Percentiles rank a stretch among this genome's conserved stretches.
These are phyloP conservation scores for Mesitornis unicolor DNA, from an alignment of 2,113 vertebrate genomes.

Conservation along the genomic window DNA sequence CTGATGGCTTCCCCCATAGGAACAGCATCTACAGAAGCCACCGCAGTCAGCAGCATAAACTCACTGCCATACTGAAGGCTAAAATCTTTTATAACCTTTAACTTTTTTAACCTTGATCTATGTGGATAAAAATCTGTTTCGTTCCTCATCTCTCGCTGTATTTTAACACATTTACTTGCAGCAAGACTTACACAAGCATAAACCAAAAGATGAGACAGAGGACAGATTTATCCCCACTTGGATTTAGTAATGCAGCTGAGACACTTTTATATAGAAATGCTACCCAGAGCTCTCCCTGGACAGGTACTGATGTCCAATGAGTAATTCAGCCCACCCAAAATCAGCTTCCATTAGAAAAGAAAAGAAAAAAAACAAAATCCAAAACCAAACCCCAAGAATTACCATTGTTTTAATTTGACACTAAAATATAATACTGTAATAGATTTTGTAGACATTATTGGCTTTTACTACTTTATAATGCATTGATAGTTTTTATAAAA, in stretches of 20 bases:
- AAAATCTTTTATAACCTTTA: not conserved
- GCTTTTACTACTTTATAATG: not conserved
- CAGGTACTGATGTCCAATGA: not conserved
- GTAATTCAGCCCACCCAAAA: not conserved
- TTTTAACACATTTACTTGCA: not conserved
- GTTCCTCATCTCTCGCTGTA: not conserved
- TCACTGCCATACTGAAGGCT: not conserved
- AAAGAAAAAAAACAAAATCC: too few species aligned
- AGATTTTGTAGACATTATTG: not conserved
- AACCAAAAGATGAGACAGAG: not conserved
- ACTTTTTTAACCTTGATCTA: not conserved
- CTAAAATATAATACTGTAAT: not conserved
- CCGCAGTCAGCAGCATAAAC: not conserved
- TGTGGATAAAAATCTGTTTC: not conserved
- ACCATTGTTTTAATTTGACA: not conserved
- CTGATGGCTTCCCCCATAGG: not conserved
- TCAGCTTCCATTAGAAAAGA: not conserved
- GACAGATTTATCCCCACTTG: not conserved
- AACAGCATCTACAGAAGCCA: not conserved
- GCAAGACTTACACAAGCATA: not conserved
- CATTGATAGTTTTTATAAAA: not conserved
- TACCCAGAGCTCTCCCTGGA: not conserved
- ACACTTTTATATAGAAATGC: not conserved
- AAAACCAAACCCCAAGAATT: too few species aligned
- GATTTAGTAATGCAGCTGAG: not conserved